Conservation (phyloP, 2,113 vertebrate species). For the Elanoides forficatus region DNA sequence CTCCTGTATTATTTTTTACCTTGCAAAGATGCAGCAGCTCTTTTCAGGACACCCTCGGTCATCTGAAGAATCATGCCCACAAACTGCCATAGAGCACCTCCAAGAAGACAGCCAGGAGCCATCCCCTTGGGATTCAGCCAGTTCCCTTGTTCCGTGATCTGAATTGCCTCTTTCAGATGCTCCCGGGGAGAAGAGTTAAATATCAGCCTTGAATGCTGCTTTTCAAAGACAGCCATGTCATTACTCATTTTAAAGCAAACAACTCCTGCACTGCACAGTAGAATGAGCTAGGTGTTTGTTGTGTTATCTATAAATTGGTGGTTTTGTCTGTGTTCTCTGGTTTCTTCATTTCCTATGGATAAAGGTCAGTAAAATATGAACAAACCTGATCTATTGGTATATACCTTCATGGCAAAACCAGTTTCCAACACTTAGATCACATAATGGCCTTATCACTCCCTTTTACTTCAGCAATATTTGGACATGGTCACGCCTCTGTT, state of each 20-base stretch:
- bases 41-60: not conserved
- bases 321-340: not conserved
- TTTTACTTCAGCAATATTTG: not conserved
- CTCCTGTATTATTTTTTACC: not conserved
- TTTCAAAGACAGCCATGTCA: not conserved
- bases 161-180: not conserved
- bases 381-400: not conserved
- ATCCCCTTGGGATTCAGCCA: not conserved
- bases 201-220: not conserved
- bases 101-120: not conserved
- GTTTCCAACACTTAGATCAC: not conserved
- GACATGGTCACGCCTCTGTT: not conserved
- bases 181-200: not conserved
- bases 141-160: not conserved
- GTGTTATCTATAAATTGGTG: not conserved
- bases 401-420: not conserved
- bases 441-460: not conserved
- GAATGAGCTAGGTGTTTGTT: not conserved
- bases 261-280: not conserved
- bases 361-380: not conserved
- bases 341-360: not conserved
- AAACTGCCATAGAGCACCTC: not conserved
- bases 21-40: not conserved
- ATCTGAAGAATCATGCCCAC: not conserved
- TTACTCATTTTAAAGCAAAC: slow-evolving; percentile 16